phyloP scores from a whole-genome alignment of 2,113 vertebrate species.

The Larimichthys crocea region DNA sequence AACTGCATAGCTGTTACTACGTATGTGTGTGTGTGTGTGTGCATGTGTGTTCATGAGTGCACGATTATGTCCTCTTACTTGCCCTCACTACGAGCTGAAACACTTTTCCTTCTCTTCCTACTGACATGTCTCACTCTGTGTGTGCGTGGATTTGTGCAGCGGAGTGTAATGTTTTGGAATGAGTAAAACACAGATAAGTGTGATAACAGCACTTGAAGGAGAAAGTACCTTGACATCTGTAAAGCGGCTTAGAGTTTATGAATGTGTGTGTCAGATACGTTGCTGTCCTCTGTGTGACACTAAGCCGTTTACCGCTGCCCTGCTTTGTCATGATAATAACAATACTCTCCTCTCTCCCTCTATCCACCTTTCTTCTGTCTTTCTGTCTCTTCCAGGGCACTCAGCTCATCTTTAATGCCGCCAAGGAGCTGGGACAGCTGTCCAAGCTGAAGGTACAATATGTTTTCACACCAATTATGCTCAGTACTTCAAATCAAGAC shows the following conservation, averaged over 20 bases:
- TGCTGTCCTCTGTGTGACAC: conserved; percentile 78
- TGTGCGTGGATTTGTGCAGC: conserved; percentile 14
- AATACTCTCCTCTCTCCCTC: neutral
- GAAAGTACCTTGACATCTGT: conserved; percentile 55
- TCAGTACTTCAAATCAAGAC: neutral
- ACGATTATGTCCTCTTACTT: conserved; percentile 49
- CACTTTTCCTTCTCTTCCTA: conserved; percentile 69
- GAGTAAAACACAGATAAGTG: conserved; percentile 51
- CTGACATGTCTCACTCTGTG: conserved; percentile 43
- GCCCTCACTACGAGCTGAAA: conserved; percentile 55
- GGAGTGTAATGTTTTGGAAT: conserved; percentile 53
- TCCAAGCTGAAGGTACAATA: conserved; percentile 94
- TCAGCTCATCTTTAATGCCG: conserved; percentile 98
- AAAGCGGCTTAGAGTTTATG: conserved; percentile 59
- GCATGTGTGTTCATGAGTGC: conserved; percentile 43
- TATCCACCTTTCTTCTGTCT: conserved; percentile 49
- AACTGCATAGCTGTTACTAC: conserved; percentile 32
- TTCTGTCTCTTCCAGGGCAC: conserved; percentile 88
- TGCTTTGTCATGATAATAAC: conserved; percentile 46
- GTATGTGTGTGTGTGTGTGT: conserved; percentile 35
- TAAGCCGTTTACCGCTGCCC: conserved; percentile 48
- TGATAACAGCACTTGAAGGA: conserved; percentile 60
- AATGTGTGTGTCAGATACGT: conserved; percentile 68
- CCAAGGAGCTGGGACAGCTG: conserved; percentile 97
- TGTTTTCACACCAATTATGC: neutral